Conservation (phyloP, 2,888 invertebrate genomes). For the Cantharis rustica region DNA sequence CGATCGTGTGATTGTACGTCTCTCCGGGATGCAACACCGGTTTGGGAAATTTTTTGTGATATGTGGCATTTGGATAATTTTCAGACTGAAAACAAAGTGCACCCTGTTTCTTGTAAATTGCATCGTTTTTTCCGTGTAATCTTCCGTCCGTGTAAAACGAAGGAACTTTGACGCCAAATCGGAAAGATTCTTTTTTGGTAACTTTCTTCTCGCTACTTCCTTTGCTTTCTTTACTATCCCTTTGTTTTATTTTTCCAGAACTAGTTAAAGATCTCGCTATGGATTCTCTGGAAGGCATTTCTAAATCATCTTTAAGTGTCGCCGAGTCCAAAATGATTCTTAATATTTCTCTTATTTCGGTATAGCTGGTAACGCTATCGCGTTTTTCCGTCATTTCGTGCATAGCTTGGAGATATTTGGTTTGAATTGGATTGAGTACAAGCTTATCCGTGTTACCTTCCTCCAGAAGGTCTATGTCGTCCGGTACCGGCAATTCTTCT, state of each 20-base stretch:
- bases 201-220: conserved; percentile 3
- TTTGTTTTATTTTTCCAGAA: background rate
- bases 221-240: background rate
- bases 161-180: conserved; percentile 8
- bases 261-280: background rate
- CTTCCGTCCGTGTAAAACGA: conserved; percentile 7
- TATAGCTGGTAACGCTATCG: background rate
- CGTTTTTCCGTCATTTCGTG: background rate
- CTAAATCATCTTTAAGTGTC: background rate
- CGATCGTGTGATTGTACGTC: conserved; percentile 70
- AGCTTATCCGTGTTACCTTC: background rate
- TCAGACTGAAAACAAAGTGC: conserved; percentile 88
- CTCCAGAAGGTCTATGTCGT: background rate
- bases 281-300: background rate
- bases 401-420: conserved; percentile 21
- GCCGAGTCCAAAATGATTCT: conserved; percentile 8
- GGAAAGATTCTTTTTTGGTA: conserved; percentile 6
- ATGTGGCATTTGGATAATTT: conserved; percentile 86
- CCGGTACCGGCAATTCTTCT: background rate
- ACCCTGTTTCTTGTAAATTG: conserved; percentile 73
- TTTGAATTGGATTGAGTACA: conserved; percentile 10
- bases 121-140: conserved; percentile 69
- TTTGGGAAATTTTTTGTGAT: conserved; percentile 65
- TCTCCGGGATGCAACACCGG: conserved; percentile 72
- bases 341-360: conserved; percentile 7